Percentiles rank a stretch among this genome's conserved stretches.
These are phyloP conservation scores for Hololepta plana DNA, from an alignment of 2,888 invertebrate genomes.

Conservation along the genomic window DNA sequence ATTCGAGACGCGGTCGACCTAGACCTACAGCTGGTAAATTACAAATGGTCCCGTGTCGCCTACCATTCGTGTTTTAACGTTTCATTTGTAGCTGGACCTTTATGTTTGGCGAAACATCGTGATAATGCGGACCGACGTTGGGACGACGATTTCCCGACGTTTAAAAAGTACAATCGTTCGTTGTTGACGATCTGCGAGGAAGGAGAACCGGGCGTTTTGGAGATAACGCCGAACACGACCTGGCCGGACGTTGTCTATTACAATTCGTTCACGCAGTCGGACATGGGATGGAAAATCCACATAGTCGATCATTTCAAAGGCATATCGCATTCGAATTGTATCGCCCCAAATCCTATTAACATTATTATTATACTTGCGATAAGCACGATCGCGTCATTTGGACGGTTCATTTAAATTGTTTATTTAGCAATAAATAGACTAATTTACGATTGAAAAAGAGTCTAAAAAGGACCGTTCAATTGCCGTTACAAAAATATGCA, in stretches of 20 bases:
- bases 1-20: conserved; percentile 65
- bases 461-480: too few species aligned
- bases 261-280: conserved; percentile 81
- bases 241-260: conserved; percentile 90
- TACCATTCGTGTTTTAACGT: conserved; percentile 1
- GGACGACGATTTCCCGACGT: conserved; percentile 59
- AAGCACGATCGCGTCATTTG: too few species aligned
- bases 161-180: conserved; percentile 70
- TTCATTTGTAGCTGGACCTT: conserved; percentile 45
- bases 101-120: conserved; percentile 53
- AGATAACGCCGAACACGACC: conserved; percentile 70
- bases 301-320: conserved; percentile 67
- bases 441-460: too few species aligned
- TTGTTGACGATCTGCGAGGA: conserved; percentile 50
- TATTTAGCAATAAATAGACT: too few species aligned
- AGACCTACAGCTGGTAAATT: conserved; percentile 50
- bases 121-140: conserved; percentile 52
- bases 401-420: too few species aligned
- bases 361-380: too few species aligned
- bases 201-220: conserved; percentile 53
- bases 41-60: conserved; percentile 3
- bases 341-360: too few species aligned
- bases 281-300: conserved; percentile 91
- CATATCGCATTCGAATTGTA: conserved; percentile 16
- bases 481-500: too few species aligned